These are phyloP conservation scores for Drosophila merina DNA, from an alignment of 2,888 invertebrate species.

Conservation along the genomic window DNA sequence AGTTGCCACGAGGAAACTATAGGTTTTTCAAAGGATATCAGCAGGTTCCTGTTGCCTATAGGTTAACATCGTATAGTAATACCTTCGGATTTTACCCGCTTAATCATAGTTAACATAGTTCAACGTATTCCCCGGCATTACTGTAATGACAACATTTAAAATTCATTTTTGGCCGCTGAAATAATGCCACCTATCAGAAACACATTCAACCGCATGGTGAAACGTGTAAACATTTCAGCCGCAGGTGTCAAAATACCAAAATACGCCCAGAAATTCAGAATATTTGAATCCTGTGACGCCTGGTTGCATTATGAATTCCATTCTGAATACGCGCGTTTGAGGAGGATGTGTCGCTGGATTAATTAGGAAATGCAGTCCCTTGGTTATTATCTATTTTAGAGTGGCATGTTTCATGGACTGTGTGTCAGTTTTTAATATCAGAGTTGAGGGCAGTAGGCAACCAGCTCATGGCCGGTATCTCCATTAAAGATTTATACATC, in stretches of 20 bases:
- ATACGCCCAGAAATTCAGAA: slow-evolving; percentile 10
- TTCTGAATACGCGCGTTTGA: not conserved
- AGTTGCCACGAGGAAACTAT: slow-evolving; percentile 16
- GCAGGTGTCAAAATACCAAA: slow-evolving; percentile 11
- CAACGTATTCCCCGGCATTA: not conserved
- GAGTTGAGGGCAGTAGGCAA: not conserved
- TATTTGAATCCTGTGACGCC: slow-evolving; percentile 5
- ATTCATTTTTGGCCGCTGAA: slow-evolving; percentile 5
- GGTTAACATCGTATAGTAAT: too few species aligned
- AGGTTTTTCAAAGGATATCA: not conserved
- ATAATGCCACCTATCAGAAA: slow-evolving; percentile 43
- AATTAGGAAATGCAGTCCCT: slow-evolving; percentile 23
- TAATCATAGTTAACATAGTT: not conserved
- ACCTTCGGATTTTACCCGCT: too few species aligned
- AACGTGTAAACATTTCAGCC: slow-evolving; percentile 49
- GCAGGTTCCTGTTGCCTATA: not conserved
- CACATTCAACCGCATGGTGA: slow-evolving; percentile 63
- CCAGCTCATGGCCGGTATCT: not conserved
- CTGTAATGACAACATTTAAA: slow-evolving; percentile 27
- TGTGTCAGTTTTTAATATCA: slow-evolving; percentile 1
- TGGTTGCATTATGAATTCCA: slow-evolving; percentile 13
- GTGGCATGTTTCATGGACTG: not conserved
- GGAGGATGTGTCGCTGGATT: slow-evolving; percentile 5
- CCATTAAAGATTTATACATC: slow-evolving; percentile 39
- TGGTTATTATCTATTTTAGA: slow-evolving; percentile 1